Evolutionary conservation across 2,888 invertebrate genomes (phyloP).

Genomic region (Cheilosia impressa): DNA sequence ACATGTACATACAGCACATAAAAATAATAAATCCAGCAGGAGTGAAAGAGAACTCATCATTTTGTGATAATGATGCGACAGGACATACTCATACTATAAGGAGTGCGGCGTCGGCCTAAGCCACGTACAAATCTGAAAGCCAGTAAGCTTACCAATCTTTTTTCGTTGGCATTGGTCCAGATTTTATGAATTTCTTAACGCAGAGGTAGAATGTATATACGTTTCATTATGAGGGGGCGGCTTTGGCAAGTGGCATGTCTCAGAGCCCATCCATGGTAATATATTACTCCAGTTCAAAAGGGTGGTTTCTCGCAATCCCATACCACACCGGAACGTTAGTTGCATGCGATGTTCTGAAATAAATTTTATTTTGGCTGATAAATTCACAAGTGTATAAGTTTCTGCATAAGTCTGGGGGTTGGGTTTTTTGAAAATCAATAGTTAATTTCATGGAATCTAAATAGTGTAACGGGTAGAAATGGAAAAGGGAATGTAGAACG

Average conservation of each 20-base stretch:
- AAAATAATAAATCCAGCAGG: not conserved
- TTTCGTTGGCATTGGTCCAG: constrained; percentile 43
- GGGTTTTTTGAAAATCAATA: constrained; percentile 58
- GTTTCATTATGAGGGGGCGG: constrained; percentile 16
- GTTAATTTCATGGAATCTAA: constrained; percentile 56
- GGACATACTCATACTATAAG: constrained; percentile 12
- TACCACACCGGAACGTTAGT: constrained; percentile 14
- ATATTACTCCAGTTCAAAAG: constrained; percentile 25
- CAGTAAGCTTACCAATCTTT: not conserved
- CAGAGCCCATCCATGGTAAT: constrained; percentile 8
- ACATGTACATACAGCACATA: not conserved
- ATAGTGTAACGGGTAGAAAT: not conserved
- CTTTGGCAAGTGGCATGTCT: constrained; percentile 5
- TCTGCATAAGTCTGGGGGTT: not conserved
- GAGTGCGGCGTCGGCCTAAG: not conserved
- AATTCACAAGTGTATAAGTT: constrained; percentile 25
- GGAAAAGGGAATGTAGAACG: not conserved
- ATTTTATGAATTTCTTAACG: constrained; percentile 34
- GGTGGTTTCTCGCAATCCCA: constrained; percentile 11
- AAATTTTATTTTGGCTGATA: constrained; percentile 51
- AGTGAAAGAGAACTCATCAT: constrained; percentile 23
- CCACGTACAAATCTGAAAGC: constrained; percentile 6
- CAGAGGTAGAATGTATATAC: not conserved
- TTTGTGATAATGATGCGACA: constrained; percentile 62
- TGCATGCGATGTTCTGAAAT: constrained; percentile 55